These are phyloP conservation scores for Lichenostomus cassidix DNA, from an alignment of 2,113 vertebrate species.

Conservation along the genomic window DNA sequence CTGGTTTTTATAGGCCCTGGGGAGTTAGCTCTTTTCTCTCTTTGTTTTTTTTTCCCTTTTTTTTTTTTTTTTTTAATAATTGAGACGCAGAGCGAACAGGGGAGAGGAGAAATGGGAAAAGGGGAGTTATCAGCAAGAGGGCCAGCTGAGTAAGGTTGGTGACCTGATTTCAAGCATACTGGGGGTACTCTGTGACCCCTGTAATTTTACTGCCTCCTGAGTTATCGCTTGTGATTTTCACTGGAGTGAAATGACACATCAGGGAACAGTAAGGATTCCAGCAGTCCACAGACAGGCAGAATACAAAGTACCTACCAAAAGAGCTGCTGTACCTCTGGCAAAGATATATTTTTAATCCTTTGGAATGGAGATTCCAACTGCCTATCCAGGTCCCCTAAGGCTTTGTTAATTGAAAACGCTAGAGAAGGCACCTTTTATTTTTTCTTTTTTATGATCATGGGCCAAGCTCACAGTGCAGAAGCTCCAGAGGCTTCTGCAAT, in stretches of 20 bases:
- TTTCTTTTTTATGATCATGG: rapidly evolving
- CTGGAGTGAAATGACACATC: constrained; percentile 33
- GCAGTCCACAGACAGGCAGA: constrained; percentile 20
- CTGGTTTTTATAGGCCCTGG: background rate
- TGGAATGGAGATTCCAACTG: background rate
- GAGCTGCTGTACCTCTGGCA: background rate
- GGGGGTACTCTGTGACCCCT: background rate
- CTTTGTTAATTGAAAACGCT: background rate
- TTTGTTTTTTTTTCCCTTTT: too few relatives aligned
- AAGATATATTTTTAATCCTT: constrained; percentile 18
- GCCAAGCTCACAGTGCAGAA: background rate
- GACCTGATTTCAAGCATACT: constrained; percentile 15
- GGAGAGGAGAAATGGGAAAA: background rate
- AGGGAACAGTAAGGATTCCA: constrained; percentile 37
- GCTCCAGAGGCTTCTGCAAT: background rate
- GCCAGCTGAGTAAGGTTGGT: constrained; percentile 32
- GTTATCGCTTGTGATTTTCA: constrained; percentile 60
- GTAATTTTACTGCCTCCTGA: constrained; percentile 54
- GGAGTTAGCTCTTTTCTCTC: background rate
- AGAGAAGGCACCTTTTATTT: background rate
- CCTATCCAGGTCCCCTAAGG: background rate
- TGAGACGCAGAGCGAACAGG: background rate
- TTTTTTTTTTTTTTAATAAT: background rate
- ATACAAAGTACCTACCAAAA: constrained; percentile 15
- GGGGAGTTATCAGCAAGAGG: constrained; percentile 16